A percentile compares a stretch with the other conserved stretches of the same genome.
Evolutionary conservation across 2,797 vertebrate genomes (phyloP).

Genomic region (Malurus splendens): DNA sequence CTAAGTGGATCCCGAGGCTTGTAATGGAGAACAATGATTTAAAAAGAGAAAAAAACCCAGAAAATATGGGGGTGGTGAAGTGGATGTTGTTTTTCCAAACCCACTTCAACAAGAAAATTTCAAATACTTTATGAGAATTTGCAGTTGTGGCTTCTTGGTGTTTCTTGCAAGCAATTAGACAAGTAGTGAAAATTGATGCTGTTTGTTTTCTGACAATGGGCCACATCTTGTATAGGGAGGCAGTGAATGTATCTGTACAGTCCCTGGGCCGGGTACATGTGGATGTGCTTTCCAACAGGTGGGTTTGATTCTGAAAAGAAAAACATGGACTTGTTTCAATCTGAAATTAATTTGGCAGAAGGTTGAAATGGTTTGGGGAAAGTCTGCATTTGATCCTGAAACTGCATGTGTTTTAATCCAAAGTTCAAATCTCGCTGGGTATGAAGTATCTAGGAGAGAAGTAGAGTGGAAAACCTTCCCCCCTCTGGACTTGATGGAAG

Average conservation of each 20-base stretch:
- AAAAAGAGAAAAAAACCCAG: background rate
- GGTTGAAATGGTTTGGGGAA: background rate
- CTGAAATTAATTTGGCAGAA: slow-evolving; percentile 28
- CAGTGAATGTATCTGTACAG: fast-evolving
- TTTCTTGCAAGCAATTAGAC: background rate
- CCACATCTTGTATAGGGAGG: background rate
- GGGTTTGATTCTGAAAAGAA: slow-evolving; percentile 39
- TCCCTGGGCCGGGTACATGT: background rate
- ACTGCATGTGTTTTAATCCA: background rate
- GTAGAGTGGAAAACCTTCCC: background rate
- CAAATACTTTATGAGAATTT: background rate
- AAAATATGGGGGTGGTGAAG: background rate
- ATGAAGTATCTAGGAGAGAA: background rate
- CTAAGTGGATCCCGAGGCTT: background rate
- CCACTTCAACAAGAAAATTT: background rate
- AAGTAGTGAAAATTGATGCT: background rate
- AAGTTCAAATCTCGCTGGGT: background rate
- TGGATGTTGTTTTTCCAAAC: background rate
- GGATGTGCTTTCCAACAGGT: slow-evolving; percentile 42
- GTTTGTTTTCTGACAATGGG: background rate
- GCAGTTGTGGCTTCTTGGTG: background rate
- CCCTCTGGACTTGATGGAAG: background rate
- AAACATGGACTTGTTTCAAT: slow-evolving; percentile 10
- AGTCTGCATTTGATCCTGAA: background rate
- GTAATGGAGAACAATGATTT: background rate